Evolutionary conservation across 2,797 vertebrate species (phyloP).

Genomic region (Dromococcyx pavoninus): DNA sequence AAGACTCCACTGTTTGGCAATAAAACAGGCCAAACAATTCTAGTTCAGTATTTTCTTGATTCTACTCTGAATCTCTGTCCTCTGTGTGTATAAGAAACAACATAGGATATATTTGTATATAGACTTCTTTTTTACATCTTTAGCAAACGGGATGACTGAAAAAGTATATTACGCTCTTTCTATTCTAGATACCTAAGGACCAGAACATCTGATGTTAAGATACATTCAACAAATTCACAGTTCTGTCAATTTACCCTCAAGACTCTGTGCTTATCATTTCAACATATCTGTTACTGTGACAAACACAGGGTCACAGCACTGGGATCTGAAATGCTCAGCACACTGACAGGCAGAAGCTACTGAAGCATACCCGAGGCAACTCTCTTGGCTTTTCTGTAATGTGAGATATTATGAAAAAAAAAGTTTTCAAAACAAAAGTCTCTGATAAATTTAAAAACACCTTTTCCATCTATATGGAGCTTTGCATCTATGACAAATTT

Average conservation of each 20-base stretch:
- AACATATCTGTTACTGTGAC: not conserved
- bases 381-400: not conserved
- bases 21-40: not conserved
- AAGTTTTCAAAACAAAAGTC: not conserved
- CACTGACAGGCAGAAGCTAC: not conserved
- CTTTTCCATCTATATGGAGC: not conserved
- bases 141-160: not conserved
- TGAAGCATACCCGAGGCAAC: not conserved
- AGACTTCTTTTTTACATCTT: not conserved
- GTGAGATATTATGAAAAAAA: not conserved
- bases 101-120: not conserved
- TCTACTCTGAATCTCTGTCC: not conserved
- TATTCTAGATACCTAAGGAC: not conserved
- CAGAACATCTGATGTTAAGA: not conserved
- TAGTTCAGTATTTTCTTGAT: not conserved
- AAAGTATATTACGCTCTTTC: not conserved
- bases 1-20: not conserved
- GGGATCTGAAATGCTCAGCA: not conserved
- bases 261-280: not conserved
- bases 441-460: not conserved
- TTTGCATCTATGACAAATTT: not conserved
- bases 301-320: not conserved
- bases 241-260: not conserved
- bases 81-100: not conserved
- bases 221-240: not conserved